Percentiles rank a stretch among this genome's conserved stretches.
These are phyloP conservation scores for Tamandua tetradactyla DNA, from an alignment of 2,797 vertebrate species.

Conservation along the genomic window DNA sequence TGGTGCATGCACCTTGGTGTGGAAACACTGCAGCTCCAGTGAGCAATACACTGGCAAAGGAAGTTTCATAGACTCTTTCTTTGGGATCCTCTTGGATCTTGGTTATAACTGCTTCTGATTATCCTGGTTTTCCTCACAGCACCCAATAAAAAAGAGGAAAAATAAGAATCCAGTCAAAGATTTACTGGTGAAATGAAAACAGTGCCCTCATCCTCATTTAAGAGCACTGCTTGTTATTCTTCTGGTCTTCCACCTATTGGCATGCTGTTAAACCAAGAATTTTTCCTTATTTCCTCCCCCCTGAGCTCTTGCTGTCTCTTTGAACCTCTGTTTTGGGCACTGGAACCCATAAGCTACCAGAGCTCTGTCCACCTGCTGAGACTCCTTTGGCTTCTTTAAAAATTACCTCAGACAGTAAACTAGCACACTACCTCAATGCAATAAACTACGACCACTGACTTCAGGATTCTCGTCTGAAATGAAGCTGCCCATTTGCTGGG, in stretches of 20 bases:
- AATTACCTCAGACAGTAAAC: conserved; percentile 59
- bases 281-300: not conserved
- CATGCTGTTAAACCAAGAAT: not conserved
- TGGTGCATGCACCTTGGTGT: conserved; percentile 12
- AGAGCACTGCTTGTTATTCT: not conserved
- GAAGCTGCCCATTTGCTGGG: not conserved
- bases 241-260: not conserved
- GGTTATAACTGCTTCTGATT: not conserved
- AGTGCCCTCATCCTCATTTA: conserved; percentile 64
- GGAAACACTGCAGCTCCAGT: not conserved
- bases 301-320: not conserved
- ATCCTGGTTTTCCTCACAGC: not conserved
- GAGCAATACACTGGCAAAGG: rapidly evolving
- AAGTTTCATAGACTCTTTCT: not conserved
- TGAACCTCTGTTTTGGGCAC: not conserved
- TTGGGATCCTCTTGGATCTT: not conserved
- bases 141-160: not conserved
- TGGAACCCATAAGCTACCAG: not conserved
- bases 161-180: conserved; percentile 73
- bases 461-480: not conserved
- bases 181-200: conserved; percentile 61
- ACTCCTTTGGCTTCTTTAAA: conserved; percentile 40
- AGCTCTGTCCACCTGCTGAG: not conserved
- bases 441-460: not conserved
- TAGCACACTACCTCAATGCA: conserved; percentile 5